Base-by-base conservation (phyloP, 2,797 vertebrate species). In the Acanthornis magna region DNA sequence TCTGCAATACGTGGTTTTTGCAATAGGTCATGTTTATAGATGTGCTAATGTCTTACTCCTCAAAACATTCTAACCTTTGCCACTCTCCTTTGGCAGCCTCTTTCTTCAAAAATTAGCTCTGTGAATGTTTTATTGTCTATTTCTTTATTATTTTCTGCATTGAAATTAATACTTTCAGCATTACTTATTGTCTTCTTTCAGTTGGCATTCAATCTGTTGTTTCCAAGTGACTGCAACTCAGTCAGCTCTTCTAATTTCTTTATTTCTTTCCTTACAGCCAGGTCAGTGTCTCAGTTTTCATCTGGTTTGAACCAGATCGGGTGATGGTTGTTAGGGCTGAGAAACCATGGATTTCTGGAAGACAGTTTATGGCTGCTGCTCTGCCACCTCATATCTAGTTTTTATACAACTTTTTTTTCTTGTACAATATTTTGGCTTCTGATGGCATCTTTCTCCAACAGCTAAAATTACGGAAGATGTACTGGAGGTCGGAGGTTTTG, bases 1-100 rank as follows among this genome's bases (percentile, higher is more conserved):
- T 50, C 70, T 89, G 48, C 75, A 85, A 23, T 67, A 77, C 34
- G 43, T 93, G 60, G 0, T 50, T 90, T 90, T 94, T 84, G 40
- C 50, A 72, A 47, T 21, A 75, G 58, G 47, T 26, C 47, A 26
- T 50, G 66, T 84, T 75, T 90, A 86, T 80, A 71, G 65, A 92
- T 81, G 66, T 86, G 76, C 36, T 72, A 38, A 84, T 95, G 90
- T 95, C 78, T 55, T 72, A 26, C 23, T 34, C 38, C 40, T 85
- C 63, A 65, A 58, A 83, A n/a, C 29, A 29, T 62, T 83, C 50
- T 80, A 81, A 30, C 68, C 45, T 89, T 89, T 89, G 54, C 50
- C 62, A 72, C 66, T 63, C 32, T 74, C 27, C 17, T 50, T 27
- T 73, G 79, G 36, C 66, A 90, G 40, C 51, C 78, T 86, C 62